Evolutionary conservation across 2,888 invertebrate species (phyloP).

Genomic region (Drosophila antonietae): DNA sequence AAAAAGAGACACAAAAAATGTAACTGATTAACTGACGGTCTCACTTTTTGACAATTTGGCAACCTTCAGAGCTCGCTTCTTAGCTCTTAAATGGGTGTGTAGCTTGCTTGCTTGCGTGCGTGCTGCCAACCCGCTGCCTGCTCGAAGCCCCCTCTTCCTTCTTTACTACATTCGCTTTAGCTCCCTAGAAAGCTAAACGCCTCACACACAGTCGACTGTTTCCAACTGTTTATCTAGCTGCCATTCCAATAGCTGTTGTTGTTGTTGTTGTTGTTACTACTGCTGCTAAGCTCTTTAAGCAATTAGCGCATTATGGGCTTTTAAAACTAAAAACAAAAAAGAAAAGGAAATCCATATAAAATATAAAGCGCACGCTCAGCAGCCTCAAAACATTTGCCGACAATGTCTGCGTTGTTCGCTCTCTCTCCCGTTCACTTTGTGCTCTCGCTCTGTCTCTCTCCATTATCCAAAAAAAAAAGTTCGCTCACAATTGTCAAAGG

Average conservation of each 20-base stretch:
- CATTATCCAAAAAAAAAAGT: slow-evolving; percentile 25
- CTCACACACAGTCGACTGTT: slow-evolving; percentile 32
- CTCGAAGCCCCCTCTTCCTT: not conserved
- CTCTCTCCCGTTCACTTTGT: slow-evolving; percentile 18
- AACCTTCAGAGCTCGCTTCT: slow-evolving; percentile 34
- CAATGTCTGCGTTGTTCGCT: slow-evolving; percentile 6
- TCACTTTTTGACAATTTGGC: slow-evolving; percentile 44
- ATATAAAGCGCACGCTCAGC: slow-evolving; percentile 40
- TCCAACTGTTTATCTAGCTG: slow-evolving; percentile 39
- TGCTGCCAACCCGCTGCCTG: slow-evolving; percentile 10
- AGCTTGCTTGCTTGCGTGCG: slow-evolving; percentile 27
- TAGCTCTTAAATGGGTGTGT: slow-evolving; percentile 10
- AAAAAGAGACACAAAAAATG: slow-evolving; percentile 49
- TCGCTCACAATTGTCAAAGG: slow-evolving; percentile 46
- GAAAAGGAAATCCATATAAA: slow-evolving; percentile 47
- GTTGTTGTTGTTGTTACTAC: slow-evolving; percentile 30
- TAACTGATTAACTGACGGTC: slow-evolving; percentile 48
- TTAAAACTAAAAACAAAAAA: slow-evolving; percentile 37
- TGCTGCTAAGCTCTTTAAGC: slow-evolving; percentile 57
- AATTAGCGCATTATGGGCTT: slow-evolving; percentile 56
- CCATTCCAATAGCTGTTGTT: slow-evolving; percentile 24
- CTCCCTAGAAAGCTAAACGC: slow-evolving; percentile 72
- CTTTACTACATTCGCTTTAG: slow-evolving; percentile 16
- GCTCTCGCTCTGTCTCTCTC: not conserved
- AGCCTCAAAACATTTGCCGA: slow-evolving; percentile 33